Evolutionary conservation across 2,888 invertebrate species (phyloP).

Genomic region (Petrophora chlorosata): DNA sequence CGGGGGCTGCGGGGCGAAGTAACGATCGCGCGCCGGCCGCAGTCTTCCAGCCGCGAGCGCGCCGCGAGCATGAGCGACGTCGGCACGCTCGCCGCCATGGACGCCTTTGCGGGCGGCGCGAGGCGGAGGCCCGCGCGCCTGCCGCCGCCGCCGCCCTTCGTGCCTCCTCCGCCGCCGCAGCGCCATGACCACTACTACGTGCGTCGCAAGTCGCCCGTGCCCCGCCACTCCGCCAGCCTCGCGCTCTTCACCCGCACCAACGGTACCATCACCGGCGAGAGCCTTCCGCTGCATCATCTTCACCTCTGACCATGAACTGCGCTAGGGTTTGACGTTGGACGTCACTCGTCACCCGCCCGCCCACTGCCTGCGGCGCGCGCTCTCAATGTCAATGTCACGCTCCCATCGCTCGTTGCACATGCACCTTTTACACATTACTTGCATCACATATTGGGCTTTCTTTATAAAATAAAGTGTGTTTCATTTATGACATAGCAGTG

Average conservation of each 20-base stretch:
- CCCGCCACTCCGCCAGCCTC: conserved; percentile 71
- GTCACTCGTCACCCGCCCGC: conserved; percentile 21
- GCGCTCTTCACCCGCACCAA: conserved; percentile 76
- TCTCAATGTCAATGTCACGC: conserved; percentile 69
- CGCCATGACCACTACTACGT: conserved; percentile 79
- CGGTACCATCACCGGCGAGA: conserved; percentile 58
- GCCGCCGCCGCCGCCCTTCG: conserved; percentile 78
- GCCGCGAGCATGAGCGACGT: conserved; percentile 81
- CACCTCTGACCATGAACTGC: conserved; percentile 1
- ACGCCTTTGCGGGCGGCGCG: conserved; percentile 81
- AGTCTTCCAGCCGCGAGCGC: conserved; percentile 81
- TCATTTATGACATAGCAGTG: conserved; percentile 9
- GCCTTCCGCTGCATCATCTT: conserved; percentile 34
- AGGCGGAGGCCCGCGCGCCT: conserved; percentile 75
- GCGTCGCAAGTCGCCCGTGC: conserved; percentile 79
- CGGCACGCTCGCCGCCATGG: conserved; percentile 82
- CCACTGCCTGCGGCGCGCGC: conserved; percentile 42
- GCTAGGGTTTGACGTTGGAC: neutral
- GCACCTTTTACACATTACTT: conserved; percentile 10
- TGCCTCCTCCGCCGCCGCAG: conserved; percentile 77
- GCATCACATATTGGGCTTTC: neutral
- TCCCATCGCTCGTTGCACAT: conserved; percentile 37
- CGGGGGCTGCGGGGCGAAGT: conserved; percentile 63
- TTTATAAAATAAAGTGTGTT: conserved; percentile 6
- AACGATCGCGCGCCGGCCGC: conserved; percentile 71